Conservation (phyloP, 2,113 vertebrate genomes). For the Macquaria australasica region DNA sequence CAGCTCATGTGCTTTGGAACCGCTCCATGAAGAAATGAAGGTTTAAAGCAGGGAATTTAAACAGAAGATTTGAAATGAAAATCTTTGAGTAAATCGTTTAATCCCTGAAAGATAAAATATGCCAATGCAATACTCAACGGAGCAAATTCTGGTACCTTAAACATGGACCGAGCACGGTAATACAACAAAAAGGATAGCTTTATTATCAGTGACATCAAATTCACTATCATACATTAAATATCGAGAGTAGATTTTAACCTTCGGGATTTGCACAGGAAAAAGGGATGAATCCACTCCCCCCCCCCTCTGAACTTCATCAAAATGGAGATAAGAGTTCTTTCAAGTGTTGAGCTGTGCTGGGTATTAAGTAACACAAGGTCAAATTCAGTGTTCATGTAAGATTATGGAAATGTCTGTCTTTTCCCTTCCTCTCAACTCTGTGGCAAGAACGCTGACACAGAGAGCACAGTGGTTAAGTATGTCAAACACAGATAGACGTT, state of each 20-base stretch:
- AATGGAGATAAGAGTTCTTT: conserved; percentile 79
- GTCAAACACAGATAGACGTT: conserved; percentile 53
- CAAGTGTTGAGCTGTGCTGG: conserved; percentile 74
- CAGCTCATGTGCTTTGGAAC: neutral
- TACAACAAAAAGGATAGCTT: conserved; percentile 45
- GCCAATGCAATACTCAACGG: too few relatives aligned
- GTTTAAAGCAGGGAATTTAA: conserved; percentile 27
- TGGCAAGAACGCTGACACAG: conserved; percentile 43
- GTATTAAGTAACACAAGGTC: conserved; percentile 80
- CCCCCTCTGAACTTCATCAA: conserved; percentile 76
- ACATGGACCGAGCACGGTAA: conserved; percentile 10
- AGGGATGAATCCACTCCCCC: conserved; percentile 72
- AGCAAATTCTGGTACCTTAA: conserved; percentile 10
- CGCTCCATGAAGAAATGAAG: neutral
- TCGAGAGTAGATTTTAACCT: conserved; percentile 75
- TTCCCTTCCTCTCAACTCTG: conserved; percentile 51
- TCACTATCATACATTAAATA: conserved; percentile 75
- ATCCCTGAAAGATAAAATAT: conserved; percentile 1
- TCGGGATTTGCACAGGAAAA: conserved; percentile 63
- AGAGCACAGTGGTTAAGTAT: conserved; percentile 58
- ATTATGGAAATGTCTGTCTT: conserved; percentile 80
- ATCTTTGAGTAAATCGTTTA: conserved; percentile 22
- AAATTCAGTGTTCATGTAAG: conserved; percentile 74
- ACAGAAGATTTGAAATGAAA: conserved; percentile 19
- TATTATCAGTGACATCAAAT: conserved; percentile 67